A percentile compares a stretch with the other conserved stretches of the same genome.
Evolutionary conservation across 2,888 invertebrate species (phyloP).

Genomic region (Ganaspis brasiliensis): DNA sequence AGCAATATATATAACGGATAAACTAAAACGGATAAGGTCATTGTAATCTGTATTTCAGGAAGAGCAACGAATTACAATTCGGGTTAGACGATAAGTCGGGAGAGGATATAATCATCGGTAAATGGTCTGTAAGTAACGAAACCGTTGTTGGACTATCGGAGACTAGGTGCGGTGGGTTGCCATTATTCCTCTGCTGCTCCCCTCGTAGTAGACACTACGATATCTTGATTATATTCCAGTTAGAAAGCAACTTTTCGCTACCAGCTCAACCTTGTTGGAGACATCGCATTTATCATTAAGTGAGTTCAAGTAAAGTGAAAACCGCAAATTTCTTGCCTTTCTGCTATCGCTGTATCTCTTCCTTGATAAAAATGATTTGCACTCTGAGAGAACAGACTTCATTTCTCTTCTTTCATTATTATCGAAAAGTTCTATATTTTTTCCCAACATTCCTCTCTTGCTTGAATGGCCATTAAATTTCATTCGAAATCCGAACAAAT

Average conservation of each 20-base stretch:
- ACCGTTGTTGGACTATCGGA: conserved; percentile 52
- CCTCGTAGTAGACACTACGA: conserved; percentile 59
- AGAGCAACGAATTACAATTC: conserved; percentile 27
- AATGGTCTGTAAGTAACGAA: conserved; percentile 69
- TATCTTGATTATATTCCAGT: conserved; percentile 74
- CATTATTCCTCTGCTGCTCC: conserved; percentile 54
- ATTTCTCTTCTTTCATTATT: conserved; percentile 9
- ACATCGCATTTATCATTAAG: conserved; percentile 66
- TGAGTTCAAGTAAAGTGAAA: conserved; percentile 54
- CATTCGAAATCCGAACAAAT: neutral
- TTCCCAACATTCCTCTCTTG: neutral
- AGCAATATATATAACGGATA: neutral
- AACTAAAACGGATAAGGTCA: conserved; percentile 10
- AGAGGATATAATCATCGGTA: conserved; percentile 69
- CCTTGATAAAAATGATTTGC: conserved; percentile 26
- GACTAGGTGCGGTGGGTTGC: conserved; percentile 59
- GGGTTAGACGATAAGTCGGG: conserved; percentile 51
- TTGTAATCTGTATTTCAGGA: conserved; percentile 38
- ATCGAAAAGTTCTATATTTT: neutral
- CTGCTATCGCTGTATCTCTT: neutral
- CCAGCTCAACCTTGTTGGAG: conserved; percentile 60
- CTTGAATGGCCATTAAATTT: neutral
- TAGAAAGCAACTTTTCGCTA: conserved; percentile 63
- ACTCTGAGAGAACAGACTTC: neutral
- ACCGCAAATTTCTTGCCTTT: conserved; percentile 36